A percentile compares a stretch with the other conserved stretches of the same genome.
Conservation (phyloP, 2,113 vertebrate genomes). For the Lepidothrix coronata region DNA sequence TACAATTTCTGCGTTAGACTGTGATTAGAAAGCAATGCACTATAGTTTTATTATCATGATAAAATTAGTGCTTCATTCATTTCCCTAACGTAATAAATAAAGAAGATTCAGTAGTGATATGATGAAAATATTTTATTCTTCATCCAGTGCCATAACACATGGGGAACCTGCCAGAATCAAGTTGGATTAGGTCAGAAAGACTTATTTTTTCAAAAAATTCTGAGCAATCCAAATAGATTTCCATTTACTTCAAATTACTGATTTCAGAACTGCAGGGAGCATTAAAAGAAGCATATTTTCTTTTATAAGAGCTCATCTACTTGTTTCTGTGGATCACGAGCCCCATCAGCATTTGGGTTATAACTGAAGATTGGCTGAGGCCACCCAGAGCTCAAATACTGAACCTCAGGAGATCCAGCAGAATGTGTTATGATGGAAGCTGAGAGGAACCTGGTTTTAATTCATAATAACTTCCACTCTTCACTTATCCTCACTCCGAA, state of each 20-base stretch:
- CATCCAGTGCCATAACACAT: background rate
- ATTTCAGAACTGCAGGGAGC: background rate
- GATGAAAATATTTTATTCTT: background rate
- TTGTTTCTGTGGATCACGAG: background rate
- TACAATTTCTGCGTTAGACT: background rate
- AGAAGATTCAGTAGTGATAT: background rate
- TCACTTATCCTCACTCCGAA: background rate
- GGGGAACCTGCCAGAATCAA: background rate
- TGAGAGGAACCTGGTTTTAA: background rate
- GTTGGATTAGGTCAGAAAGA: background rate
- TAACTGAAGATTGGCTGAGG: background rate
- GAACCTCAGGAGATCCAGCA: background rate
- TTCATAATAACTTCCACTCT: background rate
- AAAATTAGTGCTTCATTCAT: background rate
- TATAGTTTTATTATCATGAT: background rate
- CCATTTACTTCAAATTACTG: background rate
- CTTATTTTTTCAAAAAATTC: background rate
- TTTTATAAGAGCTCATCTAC: background rate
- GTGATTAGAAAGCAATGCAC: background rate
- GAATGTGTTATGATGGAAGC: background rate
- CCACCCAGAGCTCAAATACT: background rate
- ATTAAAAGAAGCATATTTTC: background rate
- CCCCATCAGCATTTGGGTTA: background rate
- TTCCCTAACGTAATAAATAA: background rate
- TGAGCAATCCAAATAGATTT: background rate